Conservation (phyloP, 2,888 invertebrate species). For the Bimastos eiseni region DNA sequence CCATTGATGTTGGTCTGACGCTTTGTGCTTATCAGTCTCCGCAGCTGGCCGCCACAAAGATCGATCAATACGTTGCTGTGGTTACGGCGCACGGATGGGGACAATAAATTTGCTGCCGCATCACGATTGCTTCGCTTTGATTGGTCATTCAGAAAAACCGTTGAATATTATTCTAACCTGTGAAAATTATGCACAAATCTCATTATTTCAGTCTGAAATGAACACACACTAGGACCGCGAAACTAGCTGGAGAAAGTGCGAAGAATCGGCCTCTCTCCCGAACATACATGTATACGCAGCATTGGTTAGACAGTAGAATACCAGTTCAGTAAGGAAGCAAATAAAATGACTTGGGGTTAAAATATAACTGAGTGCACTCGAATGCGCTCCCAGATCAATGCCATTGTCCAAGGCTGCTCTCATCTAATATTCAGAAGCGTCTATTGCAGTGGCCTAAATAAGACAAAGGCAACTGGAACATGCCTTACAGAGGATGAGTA, state of each 20-base stretch:
- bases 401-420: background rate
- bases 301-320: background rate
- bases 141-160: background rate
- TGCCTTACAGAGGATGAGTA: background rate
- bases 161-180: background rate
- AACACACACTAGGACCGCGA: background rate
- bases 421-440: background rate
- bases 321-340: background rate
- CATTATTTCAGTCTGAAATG: background rate
- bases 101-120: background rate
- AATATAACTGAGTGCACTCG: background rate
- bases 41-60: slow-evolving; percentile 6
- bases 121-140: background rate
- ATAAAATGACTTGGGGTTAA: background rate
- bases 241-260: background rate
- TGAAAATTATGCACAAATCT: background rate
- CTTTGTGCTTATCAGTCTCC: background rate
- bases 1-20: background rate
- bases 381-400: background rate
- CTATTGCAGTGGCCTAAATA: background rate
- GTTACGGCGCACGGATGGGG: background rate
- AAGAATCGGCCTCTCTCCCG: background rate
- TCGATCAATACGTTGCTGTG: slow-evolving; percentile 13
- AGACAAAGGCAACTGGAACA: background rate
- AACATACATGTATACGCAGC: background rate